These are phyloP conservation scores for Proctacanthus coquilletti DNA, from an alignment of 1,140 invertebrate genomes.

Conservation along the genomic window DNA sequence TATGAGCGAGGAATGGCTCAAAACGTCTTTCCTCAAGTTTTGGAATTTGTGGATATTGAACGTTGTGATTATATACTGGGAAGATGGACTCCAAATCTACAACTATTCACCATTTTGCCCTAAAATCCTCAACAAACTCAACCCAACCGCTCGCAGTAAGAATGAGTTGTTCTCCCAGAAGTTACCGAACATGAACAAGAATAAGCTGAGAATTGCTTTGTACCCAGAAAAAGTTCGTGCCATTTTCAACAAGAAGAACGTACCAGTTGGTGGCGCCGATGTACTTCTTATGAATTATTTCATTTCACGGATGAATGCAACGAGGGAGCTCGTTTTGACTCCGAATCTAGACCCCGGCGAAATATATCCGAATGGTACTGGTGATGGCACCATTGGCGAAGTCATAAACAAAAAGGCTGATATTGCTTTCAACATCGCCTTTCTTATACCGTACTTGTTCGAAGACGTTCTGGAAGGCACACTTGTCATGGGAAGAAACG, in stretches of 20 bases:
- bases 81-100: slow-evolving; percentile 13
- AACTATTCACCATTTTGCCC: slow-evolving; percentile 16
- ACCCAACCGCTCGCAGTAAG: neutral
- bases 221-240: slow-evolving; percentile 20
- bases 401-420: slow-evolving; percentile 18
- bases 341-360: slow-evolving; percentile 4
- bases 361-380: slow-evolving; percentile 9
- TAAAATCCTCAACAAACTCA: neutral
- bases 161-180: neutral
- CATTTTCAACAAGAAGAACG: slow-evolving; percentile 12
- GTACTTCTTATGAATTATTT: slow-evolving; percentile 16
- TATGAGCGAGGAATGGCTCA: slow-evolving; percentile 16
- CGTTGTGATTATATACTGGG: slow-evolving; percentile 19
- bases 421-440: slow-evolving; percentile 20
- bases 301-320: slow-evolving; percentile 21
- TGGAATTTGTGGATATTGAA: slow-evolving; percentile 24
- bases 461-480: slow-evolving; percentile 14
- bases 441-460: slow-evolving; percentile 14
- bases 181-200: slow-evolving; percentile 18
- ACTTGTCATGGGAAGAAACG: slow-evolving; percentile 18
- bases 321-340: slow-evolving; percentile 16
- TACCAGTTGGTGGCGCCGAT: slow-evolving; percentile 13
- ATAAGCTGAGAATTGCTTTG: slow-evolving; percentile 20
- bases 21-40: slow-evolving; percentile 19
- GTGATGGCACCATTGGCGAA: slow-evolving; percentile 17